Evolutionary conservation across 2,888 invertebrate species (phyloP), one percentile per base, ranked within the genome.

Genomic region (Aphrophora alni): DNA sequence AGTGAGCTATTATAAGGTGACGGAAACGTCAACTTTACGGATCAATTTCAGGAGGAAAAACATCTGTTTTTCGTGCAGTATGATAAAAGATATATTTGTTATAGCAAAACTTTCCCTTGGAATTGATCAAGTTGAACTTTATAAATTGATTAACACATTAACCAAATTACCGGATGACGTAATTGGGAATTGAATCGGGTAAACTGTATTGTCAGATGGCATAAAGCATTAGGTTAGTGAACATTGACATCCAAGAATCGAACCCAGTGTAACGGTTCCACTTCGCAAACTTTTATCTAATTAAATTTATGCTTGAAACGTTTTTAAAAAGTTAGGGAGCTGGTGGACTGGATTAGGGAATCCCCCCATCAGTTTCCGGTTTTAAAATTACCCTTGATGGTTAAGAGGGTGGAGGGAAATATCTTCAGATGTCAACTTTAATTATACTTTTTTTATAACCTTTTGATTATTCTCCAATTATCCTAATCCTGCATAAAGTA

Each of bases 261-360:
- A 33, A 33, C 33, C 44, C 44, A 8, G 44, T 10, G 10, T 21
- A 59, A 21, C 59, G 1, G 21, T 21, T n/a, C 21, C 59, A n/a
- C 59, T 14, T 21, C 21, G 59, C 59, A n/a, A 59, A 59, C 59
- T 59, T 59, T 44, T 59, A 59, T 59, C n/a, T 59, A 59, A 59
- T 59, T 59, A 59, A 59, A 59, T 59, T 59, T 59, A 59, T 59
- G 59, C 59, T 59, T 59, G 59, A 21, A 59, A 59, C 59, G 59
- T 59, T 59, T 59, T 59, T 59, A 59, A 59, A 59, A 59, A 59
- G 8, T 3, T 59, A 59, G 59, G n/a, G 21, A 59, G 59, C 44
- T 17, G 59, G 59, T 21, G 59, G 59, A 59, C 44, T 44, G 44
- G 44, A 44, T 44, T 44, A 44, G 44, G 44, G 44, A 44, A 44